A percentile compares a stretch with the other conserved stretches of the same genome.
phyloP scores from a whole-genome alignment of 2,797 vertebrate species.

The Tachyglossus aculeatus region DNA sequence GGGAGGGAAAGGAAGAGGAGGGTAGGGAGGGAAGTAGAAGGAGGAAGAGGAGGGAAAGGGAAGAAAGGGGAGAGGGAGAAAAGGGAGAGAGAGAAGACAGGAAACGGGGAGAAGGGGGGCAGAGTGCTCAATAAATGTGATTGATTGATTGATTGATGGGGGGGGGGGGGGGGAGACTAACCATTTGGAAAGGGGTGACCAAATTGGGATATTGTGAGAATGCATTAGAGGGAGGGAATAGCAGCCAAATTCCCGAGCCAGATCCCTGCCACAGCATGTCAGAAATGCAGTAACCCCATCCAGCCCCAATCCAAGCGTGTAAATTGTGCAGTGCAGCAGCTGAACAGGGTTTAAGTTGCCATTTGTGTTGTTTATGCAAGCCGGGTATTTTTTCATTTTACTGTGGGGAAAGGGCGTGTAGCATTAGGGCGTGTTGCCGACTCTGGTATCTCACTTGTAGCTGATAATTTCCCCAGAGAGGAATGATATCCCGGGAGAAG shows the following conservation, averaged over 20 bases:
- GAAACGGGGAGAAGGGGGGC: too few relatives aligned
- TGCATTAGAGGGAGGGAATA: background rate
- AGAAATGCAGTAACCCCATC: background rate
- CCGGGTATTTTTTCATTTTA: constrained; percentile 10
- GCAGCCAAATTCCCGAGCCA: background rate
- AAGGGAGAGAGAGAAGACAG: background rate
- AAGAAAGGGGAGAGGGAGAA: background rate
- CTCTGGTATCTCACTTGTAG: constrained; percentile 7
- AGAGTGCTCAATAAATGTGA: background rate
- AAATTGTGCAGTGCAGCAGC: constrained; percentile 2
- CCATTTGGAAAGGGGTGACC: too few relatives aligned
- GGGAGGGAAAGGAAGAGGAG: background rate
- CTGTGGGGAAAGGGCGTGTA: constrained; percentile 2
- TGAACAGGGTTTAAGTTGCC: background rate
- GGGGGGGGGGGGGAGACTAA: constrained; percentile 1
- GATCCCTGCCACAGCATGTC: background rate
- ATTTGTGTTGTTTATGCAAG: constrained; percentile 10
- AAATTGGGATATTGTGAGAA: background rate
- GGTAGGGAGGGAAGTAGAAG: background rate
- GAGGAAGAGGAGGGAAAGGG: background rate
- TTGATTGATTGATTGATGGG: background rate
- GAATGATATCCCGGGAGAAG: constrained; percentile 18
- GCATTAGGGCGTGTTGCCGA: background rate
- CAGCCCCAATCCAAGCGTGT: background rate
- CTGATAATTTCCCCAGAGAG: constrained; percentile 41